These are phyloP conservation scores for Ophiothrix spiculata DNA, from an alignment of 35 echinoderm and acorn worm species.

Conservation along the genomic window DNA sequence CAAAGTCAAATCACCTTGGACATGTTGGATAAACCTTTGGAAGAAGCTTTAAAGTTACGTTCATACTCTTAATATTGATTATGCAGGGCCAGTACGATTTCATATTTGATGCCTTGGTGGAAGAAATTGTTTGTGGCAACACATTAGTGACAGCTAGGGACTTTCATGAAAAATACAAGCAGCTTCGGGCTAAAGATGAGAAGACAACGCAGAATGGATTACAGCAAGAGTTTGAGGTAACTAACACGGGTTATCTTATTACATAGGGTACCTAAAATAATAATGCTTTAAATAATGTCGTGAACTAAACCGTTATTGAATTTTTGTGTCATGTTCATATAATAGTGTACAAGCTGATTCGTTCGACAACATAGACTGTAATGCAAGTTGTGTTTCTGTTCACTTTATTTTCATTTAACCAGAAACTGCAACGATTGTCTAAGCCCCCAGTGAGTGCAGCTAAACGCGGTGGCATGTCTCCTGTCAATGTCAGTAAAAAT, in stretches of 20 bases:
- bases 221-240: not conserved
- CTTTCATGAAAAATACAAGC: not conserved
- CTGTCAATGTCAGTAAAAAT: slow-evolving; percentile 14
- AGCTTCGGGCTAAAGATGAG: not conserved
- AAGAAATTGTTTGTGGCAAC: not conserved
- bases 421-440: not conserved
- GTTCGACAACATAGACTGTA: too few species aligned
- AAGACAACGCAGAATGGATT: not conserved
- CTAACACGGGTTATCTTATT: not conserved
- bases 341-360: too few species aligned
- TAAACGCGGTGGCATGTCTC: not conserved
- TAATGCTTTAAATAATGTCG: too few species aligned
- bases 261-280: too few species aligned
- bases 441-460: not conserved
- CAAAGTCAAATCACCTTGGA: too few species aligned
- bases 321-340: too few species aligned
- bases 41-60: too few species aligned
- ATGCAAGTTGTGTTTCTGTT: too few species aligned
- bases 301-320: too few species aligned
- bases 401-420: too few species aligned
- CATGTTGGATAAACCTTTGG: too few species aligned
- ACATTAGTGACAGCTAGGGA: not conserved
- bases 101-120: slow-evolving; percentile 4
- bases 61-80: too few species aligned
- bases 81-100: slow-evolving; percentile 2